Conservation (phyloP, 2,113 vertebrate species). For the Protobothrops flavoviridis region DNA sequence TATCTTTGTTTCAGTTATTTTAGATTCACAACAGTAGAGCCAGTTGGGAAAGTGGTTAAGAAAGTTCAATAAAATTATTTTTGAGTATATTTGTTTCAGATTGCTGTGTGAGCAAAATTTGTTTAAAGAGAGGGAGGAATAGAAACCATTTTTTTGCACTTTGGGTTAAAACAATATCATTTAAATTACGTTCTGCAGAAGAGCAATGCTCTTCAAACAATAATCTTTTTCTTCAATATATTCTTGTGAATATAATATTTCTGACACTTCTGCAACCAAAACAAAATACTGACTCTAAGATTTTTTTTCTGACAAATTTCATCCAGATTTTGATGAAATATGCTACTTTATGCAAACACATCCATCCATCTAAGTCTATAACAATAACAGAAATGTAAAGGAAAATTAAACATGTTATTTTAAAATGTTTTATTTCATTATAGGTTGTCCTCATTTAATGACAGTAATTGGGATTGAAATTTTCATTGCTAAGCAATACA, state of each 20-base stretch:
- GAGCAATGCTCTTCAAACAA: not conserved
- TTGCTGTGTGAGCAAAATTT: not conserved
- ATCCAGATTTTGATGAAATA: not conserved
- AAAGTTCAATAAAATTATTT: not conserved
- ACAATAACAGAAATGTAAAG: not conserved
- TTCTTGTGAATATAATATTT: not conserved
- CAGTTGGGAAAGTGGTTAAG: not conserved
- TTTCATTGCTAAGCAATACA: not conserved
- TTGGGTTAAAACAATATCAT: not conserved
- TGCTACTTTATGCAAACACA: not conserved
- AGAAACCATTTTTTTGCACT: not conserved
- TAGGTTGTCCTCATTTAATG: not conserved
- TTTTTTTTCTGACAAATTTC: not conserved
- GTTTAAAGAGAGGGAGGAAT: not conserved
- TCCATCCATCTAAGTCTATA: not conserved
- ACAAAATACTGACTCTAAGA: not conserved
- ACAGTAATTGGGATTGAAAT: not conserved
- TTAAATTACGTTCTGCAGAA: not conserved
- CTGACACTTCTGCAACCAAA: not conserved
- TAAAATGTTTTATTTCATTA: not conserved
- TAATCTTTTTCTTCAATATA: not conserved
- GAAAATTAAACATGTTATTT: not conserved
- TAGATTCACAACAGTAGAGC: slow-evolving; percentile 29
- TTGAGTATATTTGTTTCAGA: not conserved
- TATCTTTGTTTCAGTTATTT: slow-evolving; percentile 26